Evolutionary conservation across 1,140 invertebrate genomes (phyloP), one percentile per base, ranked within the genome.

Genomic region (Drosophila bifasciata): DNA sequence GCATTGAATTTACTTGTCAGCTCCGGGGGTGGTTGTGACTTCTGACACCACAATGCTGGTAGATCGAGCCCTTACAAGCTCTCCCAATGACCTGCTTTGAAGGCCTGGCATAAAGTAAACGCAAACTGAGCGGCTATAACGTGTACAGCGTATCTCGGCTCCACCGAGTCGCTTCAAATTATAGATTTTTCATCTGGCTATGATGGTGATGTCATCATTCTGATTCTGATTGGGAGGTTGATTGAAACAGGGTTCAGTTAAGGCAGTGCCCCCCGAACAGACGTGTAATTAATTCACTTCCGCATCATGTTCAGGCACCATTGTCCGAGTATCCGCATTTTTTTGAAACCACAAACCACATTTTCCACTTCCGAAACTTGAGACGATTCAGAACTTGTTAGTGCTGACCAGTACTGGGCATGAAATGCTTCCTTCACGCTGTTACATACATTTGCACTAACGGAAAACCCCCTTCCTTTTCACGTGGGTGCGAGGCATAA

Each of bases 201-300:
- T 68, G 60, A 51, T 41, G 50, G 56, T 73, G 70, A 73, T 73
- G 70, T 73, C 70, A 73, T 73, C 44, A 25, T 58, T 21, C 1
- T 5, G 11, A 11, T 19, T 23, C 32, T 36, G n/a, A 17, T 13
- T 36, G 1, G 32, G 11, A 59, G 23, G 46, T 25, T 36, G 46
- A 46, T 51, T 45, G 52, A 32, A 21, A 40, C 39, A 53, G 19
- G 21, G 21, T 36, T 36, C 8, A 3, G 28, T 9, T 32, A 36
- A 11, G 9, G 3, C 32, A 11, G 11, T 13, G 32, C 32, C 32
- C 32, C 32, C 41, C 25, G 15, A 48, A 15, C 16, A 46, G 17
- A 25, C 15, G 50, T 3, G 36, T 36, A 63, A 53, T 53, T 53
- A 62, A 50, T 50, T 62, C n/a, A 49, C 28, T 9, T 11, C 23